Evolutionary conservation across 2,888 invertebrate genomes (phyloP), one percentile per base, ranked within the genome.

Genomic region (Heliconius aoede): DNA sequence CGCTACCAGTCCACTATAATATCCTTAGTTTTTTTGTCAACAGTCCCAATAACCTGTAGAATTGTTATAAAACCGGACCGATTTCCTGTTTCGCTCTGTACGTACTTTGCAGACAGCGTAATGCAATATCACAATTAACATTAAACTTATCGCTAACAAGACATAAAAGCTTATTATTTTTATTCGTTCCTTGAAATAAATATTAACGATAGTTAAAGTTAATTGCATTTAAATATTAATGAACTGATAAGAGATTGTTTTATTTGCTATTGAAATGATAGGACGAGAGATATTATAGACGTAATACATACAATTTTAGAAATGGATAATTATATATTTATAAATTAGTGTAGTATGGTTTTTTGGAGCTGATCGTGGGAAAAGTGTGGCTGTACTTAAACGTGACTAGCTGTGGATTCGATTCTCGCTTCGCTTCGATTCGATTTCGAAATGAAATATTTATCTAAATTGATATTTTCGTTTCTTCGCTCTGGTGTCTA

Each of bases 21-120:
- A n/a, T n/a, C n/a, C n/a, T n/a, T n/a, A n/a, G 1, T 69, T 71
- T 30, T 64, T 78, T 64, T 78, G 72, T 78, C 46, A 36, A 73
- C 78, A 51, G 72, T 77, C 58, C 58, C 60, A 58, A 79, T 68
- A 73, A 28, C 62, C 32, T n/a, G 68, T 71, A 51, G 32, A 76
- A 55, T 67, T 32, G 46, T 71, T 75, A 46, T 32, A 36, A 55
- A 64, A 64, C 62, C 75, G n/a, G 71, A 64, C 75, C 71, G 68
- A 69, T 69, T 40, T 71, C 55, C 62, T 76, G 62, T 36, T 24
- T 26, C 60, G 36, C 65, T 64, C n/a, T 36, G 36, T 13, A 55
- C n/a, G 24, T 26, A 40, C 8, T 36, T 32, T 28, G 67, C 60
- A n/a, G n/a, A n/a, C n/a, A n/a, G n/a, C n/a, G n/a, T n/a, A n/a